These are phyloP conservation scores for Muraenolepis orangiensis DNA, from an alignment of 2,797 vertebrate genomes.

Conservation along the genomic window DNA sequence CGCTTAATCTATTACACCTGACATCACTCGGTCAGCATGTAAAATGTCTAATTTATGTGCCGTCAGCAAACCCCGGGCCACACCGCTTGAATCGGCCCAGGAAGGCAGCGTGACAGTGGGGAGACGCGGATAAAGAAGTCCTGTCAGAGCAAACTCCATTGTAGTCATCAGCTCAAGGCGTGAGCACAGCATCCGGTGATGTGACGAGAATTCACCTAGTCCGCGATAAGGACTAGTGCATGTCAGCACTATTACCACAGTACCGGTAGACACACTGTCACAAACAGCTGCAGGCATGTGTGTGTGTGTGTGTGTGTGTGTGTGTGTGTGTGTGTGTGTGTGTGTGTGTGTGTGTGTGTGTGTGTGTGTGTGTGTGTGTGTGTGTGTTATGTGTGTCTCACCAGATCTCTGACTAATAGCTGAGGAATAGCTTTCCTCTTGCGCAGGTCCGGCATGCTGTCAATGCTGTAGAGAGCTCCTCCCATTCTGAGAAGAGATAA, in stretches of 20 bases:
- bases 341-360: background rate
- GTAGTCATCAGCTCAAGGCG: background rate
- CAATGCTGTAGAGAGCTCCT: conserved; percentile 95
- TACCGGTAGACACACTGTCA: background rate
- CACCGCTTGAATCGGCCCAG: background rate
- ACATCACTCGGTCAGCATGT: background rate
- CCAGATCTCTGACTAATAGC: conserved; percentile 96
- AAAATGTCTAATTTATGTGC: conserved; percentile 23
- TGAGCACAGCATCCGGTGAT: background rate
- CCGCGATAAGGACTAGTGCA: background rate
- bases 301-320: background rate
- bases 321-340: background rate
- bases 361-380: background rate
- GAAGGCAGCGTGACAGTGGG: background rate
- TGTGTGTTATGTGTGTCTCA: conserved; percentile 65
- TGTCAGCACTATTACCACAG: background rate
- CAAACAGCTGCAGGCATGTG: background rate
- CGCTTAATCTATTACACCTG: conserved; percentile 17
- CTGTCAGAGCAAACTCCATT: conserved; percentile 9
- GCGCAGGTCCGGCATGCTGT: conserved; percentile 98
- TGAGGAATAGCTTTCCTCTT: conserved; percentile 93
- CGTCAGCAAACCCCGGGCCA: conserved; percentile 11
- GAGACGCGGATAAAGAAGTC: background rate
- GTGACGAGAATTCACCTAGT: background rate
- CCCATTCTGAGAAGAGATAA: conserved; percentile 79